Base-by-base conservation (phyloP, 1,140 invertebrate species). In the Listronotus oregonensis region DNA sequence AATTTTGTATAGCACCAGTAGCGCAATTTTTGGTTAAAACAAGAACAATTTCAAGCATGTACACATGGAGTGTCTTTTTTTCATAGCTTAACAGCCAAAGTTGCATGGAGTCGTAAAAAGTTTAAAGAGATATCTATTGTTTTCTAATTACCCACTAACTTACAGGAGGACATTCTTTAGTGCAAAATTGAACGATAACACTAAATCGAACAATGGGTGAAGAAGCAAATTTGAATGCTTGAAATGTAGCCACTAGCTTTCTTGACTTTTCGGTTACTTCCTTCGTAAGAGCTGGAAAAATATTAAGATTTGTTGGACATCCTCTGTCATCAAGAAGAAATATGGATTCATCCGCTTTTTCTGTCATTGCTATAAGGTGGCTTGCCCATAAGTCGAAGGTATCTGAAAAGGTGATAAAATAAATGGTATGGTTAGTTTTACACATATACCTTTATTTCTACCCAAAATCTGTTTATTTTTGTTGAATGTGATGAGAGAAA, bases 241-340 rank as follows among this genome's bases (percentile, higher is more conserved):
- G 79, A 64, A 83, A 83, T 5, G 73, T 77, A 1, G 76, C 75
- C 0, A 72, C 66, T 11, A 83, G 61, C 67, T 73, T 74, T 62
- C 62, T 78, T n/a, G 68, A 73, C n/a, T 70, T 68, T n/a, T 74
- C 68, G 0, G 65, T 74, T 14, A 66, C 68, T 1, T 76, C 56
- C 67, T 81, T 79, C 27, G 55, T 54, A 17, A 79, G 69, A 0
- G 73, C 69, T 9, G 82, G 81, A 50, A 83, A 83, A 18, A 83
- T 80, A 32, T 78, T 79, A 5, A 77, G 61, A 70, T 83, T 85
- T 0, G 85, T 86, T 12, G 86, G 84, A 74, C 86, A 88, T n/a
- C 86, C 86, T 32, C 78, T 77, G 51, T 84, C 84, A 62, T 88
- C 86, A 17, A 87, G 76, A 3, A 87, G 69, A 42, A 86, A 72